Percentiles rank a stretch among this genome's conserved stretches.
These are phyloP conservation scores for Chirona hameri DNA, from an alignment of 2,888 invertebrate genomes.

Conservation along the genomic window DNA sequence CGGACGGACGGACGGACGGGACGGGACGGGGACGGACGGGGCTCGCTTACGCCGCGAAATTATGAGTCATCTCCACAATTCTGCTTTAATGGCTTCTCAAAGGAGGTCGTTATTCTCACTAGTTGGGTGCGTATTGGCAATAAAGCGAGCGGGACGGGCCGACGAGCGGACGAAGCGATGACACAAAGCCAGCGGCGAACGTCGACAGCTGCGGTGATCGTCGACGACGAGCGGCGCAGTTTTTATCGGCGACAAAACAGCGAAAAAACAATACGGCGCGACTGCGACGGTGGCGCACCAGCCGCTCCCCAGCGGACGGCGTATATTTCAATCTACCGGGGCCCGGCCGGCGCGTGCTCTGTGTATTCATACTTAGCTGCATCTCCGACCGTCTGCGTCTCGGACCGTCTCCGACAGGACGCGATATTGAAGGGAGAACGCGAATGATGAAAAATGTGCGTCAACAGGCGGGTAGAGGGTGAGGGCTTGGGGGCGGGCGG, in stretches of 20 bases:
- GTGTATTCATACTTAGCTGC: not conserved
- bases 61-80: not conserved
- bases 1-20: too few relatives aligned
- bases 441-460: not conserved
- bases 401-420: not conserved
- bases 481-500: not conserved
- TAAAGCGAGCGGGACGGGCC: not conserved
- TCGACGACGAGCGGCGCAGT: not conserved
- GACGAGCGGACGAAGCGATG: not conserved
- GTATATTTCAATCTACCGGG: slow-evolving; percentile 2
- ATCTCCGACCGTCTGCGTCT: not conserved
- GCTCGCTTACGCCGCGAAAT: not conserved
- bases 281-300: not conserved
- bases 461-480: not conserved
- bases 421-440: not conserved
- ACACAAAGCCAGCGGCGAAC: not conserved
- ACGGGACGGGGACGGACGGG: not conserved
- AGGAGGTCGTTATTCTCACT: slow-evolving; percentile 13
- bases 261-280: not conserved
- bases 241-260: not conserved
- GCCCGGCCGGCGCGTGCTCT: not conserved
- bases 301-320: not conserved
- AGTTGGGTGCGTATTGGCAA: not conserved
- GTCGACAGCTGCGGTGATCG: not conserved
- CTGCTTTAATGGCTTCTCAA: slow-evolving; percentile 10